phyloP scores from a whole-genome alignment of 2,888 invertebrate species.

The Dryococelus australis region DNA sequence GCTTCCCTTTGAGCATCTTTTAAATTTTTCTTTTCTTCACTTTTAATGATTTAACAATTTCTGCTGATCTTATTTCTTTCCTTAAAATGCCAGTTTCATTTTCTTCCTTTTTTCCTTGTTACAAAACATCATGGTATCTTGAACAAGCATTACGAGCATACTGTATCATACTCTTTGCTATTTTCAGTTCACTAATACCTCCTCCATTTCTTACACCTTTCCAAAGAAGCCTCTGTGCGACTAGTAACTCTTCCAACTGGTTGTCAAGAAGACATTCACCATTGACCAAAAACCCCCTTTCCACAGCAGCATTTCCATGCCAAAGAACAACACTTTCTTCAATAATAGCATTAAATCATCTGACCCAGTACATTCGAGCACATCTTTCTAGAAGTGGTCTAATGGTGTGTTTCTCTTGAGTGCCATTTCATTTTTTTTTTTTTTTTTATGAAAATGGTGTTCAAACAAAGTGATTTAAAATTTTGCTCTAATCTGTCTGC shows the following conservation, averaged over 20 bases:
- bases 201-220: not conserved
- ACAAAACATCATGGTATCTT: not conserved
- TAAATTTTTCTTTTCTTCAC: not conserved
- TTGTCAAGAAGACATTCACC: not conserved
- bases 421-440: not conserved
- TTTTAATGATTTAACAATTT: not conserved
- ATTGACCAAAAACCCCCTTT: not conserved
- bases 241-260: not conserved
- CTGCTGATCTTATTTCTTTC: not conserved
- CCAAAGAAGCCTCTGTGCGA: not conserved
- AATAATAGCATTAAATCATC: not conserved
- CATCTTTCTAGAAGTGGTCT: no score
- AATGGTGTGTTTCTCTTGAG: not conserved
- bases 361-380: no score
- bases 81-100: not conserved
- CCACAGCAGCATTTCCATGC: not conserved
- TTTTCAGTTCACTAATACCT: no score
- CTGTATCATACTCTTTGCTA: no score
- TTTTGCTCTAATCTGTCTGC: no score
- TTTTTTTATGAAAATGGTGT: not conserved
- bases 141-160: no score
- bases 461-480: no score
- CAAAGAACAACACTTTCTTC: constrained; percentile 16
- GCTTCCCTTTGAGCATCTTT: not conserved
- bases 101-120: not conserved